Evolutionary conservation across 37 sponge, comb jelly and placozoan genomes (phyloP), one percentile per base, ranked within the genome.

Genomic region (Sycon ciliatum): DNA sequence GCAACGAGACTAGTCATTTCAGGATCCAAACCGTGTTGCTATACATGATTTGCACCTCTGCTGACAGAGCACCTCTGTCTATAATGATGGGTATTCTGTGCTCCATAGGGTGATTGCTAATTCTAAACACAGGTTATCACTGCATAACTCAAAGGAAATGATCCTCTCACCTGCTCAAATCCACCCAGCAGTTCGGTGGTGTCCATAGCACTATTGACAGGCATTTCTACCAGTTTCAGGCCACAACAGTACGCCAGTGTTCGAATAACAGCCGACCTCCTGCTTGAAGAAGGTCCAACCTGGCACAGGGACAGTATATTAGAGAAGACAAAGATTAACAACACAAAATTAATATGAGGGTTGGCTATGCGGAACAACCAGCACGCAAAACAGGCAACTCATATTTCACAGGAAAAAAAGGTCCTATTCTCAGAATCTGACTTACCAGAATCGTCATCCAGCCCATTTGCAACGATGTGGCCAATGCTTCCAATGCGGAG

Each of bases 381-480:
- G 56, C 56, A 55, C 56, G 22, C 24, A 26, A 27, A 26, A 26
- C 22, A 27, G 2, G 3, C 24, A 27, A 3, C 56, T 3, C 56
- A 1, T 55, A 22, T 26, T 3, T 55, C 24, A 55, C 56, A 55
- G 24, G 24, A 22, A 55, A 55, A 2, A 3, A 3, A 3, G 9
- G n/a, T 1, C 71, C 71, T 26, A 3, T 71, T 22, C 67, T 62
- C 36, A 67, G 39, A 9, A 11, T 13, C 20, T 37, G 3, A 54
- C 62, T 33, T 38, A 90, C 92, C 66, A 97, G 61, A n/a, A 97
- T 91, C 3, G 87, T 64, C 87, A 97, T 86, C 93, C 93, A 92
- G 49, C 78, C 72, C 87, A 83, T 88, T 34, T 79, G 28, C 6
- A 92, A 70, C 79, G 85, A 89, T n/a, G 24, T 31, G 34, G 80